Conservation (phyloP, 1,140 invertebrate species). For the Proctacanthus coquilletti region DNA sequence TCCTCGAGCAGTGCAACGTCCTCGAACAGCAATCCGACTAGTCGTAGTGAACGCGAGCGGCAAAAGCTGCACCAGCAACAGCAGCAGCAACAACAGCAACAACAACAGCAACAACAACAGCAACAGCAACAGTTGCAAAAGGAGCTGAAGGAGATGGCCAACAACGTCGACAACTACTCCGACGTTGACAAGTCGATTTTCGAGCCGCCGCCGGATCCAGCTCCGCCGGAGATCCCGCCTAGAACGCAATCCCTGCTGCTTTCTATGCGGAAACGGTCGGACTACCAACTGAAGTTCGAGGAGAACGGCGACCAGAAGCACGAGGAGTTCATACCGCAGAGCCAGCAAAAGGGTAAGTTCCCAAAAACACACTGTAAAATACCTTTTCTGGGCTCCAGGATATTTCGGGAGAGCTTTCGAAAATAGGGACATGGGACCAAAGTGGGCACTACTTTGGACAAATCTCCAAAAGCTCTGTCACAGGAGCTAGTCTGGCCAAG, state of each 20-base stretch:
- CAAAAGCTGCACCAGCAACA: conserved; percentile 9
- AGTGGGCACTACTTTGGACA: too few species aligned
- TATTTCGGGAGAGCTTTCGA: too few species aligned
- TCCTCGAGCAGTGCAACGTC: conserved; percentile 36
- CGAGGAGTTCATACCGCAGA: conserved; percentile 29
- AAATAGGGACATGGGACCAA: too few species aligned
- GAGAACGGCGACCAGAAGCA: conserved; percentile 30
- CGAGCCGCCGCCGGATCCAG: conserved; percentile 50
- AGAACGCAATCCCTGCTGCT: conserved; percentile 45
- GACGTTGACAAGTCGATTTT: conserved; percentile 24
- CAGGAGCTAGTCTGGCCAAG: too few species aligned
- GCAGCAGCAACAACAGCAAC: neutral
- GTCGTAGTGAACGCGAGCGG: conserved; percentile 10
- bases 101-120: conserved; percentile 5
- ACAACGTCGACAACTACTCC: conserved; percentile 1
- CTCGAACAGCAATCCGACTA: conserved; percentile 24
- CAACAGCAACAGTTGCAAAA: conserved; percentile 4
- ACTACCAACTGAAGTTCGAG: conserved; percentile 28
- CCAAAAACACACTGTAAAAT: too few species aligned
- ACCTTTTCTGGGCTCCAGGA: too few species aligned
- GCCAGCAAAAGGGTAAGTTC: conserved; percentile 26
- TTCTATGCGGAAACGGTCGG: conserved; percentile 27
- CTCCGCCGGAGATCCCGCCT: conserved; percentile 50
- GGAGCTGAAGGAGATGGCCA: conserved; percentile 4
- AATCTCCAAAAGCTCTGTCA: too few species aligned